Evolutionary conservation across 2,113 vertebrate genomes (phyloP), one percentile per base, ranked within the genome.

Genomic region (Callocephalon fimbriatum): DNA sequence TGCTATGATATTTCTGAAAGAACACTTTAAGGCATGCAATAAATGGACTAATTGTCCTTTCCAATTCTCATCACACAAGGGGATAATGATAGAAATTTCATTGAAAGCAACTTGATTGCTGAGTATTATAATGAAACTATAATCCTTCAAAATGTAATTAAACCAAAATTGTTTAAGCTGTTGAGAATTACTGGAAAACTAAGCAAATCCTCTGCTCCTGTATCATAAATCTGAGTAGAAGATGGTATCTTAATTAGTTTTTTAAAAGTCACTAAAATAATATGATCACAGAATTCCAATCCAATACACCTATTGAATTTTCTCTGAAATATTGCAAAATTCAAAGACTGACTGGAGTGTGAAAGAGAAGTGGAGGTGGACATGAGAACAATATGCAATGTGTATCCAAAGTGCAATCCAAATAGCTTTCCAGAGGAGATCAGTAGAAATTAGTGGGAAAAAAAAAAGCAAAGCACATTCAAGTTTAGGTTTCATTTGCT

Each of bases 151-250:
- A 88, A 54, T 40, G 9, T 66, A 82, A 54, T 66, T 45, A 23
- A 61, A 14, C 0, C 20, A 45, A 65, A 73, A 85, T 23, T 3
- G 0, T 35, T 8, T 47, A 23, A 14, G 8, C 10, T 72, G 10
- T 10, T 76, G 19, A 66, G n/a, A 47, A 82, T 20, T 47, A 56
- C 14, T 61, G 40, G 37, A 75, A 63, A 88, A 25, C 1, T 1
- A 9, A 59, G 8, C 6, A 51, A 23, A 1, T 59, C 5, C 15
- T 78, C 32, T 78, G 15, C 4, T 44, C 12, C 16, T 56, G 3
- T 18, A 38, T 31, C 1, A 2, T 29, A 61, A 85, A 62, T 61
- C 26, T 59, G 19, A 53, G 3, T 44, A 53, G 6, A 42, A 29
- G 18, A 32, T 37, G 3, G 4, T 32, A 8, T 61, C 18, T 72